phyloP scores from a whole-genome alignment of 2,888 invertebrate genomes.

The Sialis fuliginosa region DNA sequence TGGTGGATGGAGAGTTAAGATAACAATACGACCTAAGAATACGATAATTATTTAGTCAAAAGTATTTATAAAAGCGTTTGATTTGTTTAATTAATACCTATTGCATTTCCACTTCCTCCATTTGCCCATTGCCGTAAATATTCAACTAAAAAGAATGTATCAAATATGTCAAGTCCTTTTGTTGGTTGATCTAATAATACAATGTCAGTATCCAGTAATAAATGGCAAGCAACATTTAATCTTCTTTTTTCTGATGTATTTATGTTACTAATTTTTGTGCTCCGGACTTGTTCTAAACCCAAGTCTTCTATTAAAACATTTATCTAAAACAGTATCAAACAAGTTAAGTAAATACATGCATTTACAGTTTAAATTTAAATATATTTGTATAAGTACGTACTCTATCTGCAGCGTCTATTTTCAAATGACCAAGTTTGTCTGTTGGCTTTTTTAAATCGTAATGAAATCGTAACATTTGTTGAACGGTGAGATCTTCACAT shows the following conservation, averaged over 20 bases:
- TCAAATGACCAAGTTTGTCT: slow-evolving; percentile 38
- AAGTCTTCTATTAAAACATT: slow-evolving; percentile 79
- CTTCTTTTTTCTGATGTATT: slow-evolving; percentile 78
- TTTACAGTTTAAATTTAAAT: too few relatives aligned
- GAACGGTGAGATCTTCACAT: slow-evolving; percentile 77
- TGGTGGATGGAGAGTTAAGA: slow-evolving; percentile 83
- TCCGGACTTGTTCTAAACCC: slow-evolving; percentile 74
- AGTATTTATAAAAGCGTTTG: background rate
- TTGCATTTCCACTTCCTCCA: slow-evolving; percentile 24
- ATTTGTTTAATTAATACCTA: slow-evolving; percentile 14
- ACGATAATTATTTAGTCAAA: background rate
- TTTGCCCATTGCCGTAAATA: slow-evolving; percentile 82
- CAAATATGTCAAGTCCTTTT: slow-evolving; percentile 83
- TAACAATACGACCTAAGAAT: slow-evolving; percentile 51
- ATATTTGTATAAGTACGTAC: slow-evolving; percentile 27
- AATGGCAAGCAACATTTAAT: slow-evolving; percentile 75
- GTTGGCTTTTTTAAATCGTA: slow-evolving; percentile 52
- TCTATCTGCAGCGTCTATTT: slow-evolving; percentile 57
- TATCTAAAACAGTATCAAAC: slow-evolving; percentile 36
- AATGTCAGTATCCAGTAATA: slow-evolving; percentile 71
- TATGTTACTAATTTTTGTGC: slow-evolving; percentile 68
- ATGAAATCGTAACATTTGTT: slow-evolving; percentile 74
- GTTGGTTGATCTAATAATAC: slow-evolving; percentile 79
- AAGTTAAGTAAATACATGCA: too few relatives aligned
- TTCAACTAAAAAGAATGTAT: slow-evolving; percentile 87